Base-by-base conservation (phyloP, 2,888 invertebrate genomes). In the Brachypterus glaber region DNA sequence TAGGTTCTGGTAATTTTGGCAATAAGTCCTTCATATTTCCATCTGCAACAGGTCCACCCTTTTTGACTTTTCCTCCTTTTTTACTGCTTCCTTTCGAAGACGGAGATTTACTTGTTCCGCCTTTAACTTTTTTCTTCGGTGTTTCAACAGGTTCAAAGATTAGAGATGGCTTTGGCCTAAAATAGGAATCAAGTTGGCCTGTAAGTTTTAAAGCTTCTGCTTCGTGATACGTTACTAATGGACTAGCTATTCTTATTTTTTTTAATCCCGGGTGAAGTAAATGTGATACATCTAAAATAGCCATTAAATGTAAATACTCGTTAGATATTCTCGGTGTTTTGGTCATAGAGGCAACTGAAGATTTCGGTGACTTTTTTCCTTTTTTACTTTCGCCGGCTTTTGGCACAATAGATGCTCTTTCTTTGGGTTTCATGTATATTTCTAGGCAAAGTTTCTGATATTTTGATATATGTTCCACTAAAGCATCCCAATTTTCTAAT, bases 231-330 rank as follows among this genome's bases (percentile, higher is more conserved):
- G 61, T 62, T 24, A 46, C 51, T 12, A 64, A 42, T 11, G 57
- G 60, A 37, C 57, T 50, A 3, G 55, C 60, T 2, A 60, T 40
- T 12, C 62, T 50, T 17, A 55, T 47, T 43, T 45, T 58, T 9
- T 50, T 54, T 16, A 62, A 59, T 55, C 64, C 64, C 8, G 64
- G 65, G 54, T 63, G 63, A 16, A 65, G 40, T 16, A 66, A 45
- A 14, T 54, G 43, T 4, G 59, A 54, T 11, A 65, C 39, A 50
- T 66, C 62, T 9, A 62, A 39, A 15, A 58, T 44, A 1, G 57
- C 57, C 62, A 63, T 63, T 5, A 62, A 49, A 45, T 67, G 65
- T 30, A 66, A 47, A 43, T 39, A 56, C 17, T 49, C 49, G 17
- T n/a, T n/a, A n/a, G n/a, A n/a, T n/a, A n/a, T n/a, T n/a, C n/a